phyloP scores from a whole-genome alignment of 2,113 vertebrate species.

The human region DNA sequence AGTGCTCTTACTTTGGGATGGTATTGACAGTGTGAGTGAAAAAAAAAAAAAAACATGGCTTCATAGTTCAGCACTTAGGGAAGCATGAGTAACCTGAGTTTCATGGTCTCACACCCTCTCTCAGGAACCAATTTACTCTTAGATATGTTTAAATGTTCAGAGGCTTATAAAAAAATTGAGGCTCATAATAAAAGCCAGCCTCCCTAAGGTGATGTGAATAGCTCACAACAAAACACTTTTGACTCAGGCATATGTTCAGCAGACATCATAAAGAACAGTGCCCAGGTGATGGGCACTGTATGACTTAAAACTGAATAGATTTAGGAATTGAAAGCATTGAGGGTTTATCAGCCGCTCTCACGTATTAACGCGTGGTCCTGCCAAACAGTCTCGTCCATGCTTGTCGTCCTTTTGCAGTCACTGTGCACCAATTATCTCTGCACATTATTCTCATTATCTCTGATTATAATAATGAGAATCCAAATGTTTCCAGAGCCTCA shows the following conservation, averaged over 20 bases:
- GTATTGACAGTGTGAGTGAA: neutral
- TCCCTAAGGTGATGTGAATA: neutral
- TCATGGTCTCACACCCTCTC: neutral
- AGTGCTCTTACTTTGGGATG: neutral
- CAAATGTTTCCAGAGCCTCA: neutral
- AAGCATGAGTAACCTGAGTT: neutral
- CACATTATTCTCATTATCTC: slow-evolving; percentile 31
- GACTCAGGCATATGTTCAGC: neutral
- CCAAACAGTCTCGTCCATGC: neutral
- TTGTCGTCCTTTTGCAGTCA: neutral
- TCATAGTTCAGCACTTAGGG: neutral
- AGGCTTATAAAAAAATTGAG: slow-evolving; percentile 10
- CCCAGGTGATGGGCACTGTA: neutral
- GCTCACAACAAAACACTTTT: slow-evolving; percentile 27
- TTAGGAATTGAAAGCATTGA: neutral
- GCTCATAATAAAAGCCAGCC: neutral
- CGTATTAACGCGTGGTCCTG: neutral
- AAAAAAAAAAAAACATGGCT: neutral
- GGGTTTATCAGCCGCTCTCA: neutral
- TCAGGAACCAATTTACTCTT: neutral
- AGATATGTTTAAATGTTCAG: slow-evolving; percentile 25
- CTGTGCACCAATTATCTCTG: neutral
- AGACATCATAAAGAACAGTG: neutral
- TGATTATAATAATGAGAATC: neutral
- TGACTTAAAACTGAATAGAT: neutral